phyloP scores from a whole-genome alignment of 2,888 invertebrate species.

The Thymelicus acteon region DNA sequence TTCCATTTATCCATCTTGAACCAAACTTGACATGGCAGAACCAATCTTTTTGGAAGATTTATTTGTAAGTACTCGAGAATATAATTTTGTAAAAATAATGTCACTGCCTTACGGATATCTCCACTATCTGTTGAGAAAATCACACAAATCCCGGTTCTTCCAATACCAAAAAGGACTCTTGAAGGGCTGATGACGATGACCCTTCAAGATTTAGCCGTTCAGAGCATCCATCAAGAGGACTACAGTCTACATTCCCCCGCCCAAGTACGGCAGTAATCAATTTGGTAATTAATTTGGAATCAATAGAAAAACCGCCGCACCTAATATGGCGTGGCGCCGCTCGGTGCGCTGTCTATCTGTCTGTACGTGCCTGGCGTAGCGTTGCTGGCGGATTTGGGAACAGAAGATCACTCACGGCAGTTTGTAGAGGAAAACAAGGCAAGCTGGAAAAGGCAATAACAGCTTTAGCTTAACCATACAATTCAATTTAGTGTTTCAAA shows the following conservation, averaged over 20 bases:
- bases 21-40: too few species aligned
- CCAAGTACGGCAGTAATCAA: constrained; percentile 48
- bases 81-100: too few species aligned
- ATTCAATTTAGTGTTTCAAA: too few species aligned
- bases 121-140: too few species aligned
- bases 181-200: background rate
- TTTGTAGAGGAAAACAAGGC: constrained; percentile 19
- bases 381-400: constrained; percentile 9
- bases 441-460: too few species aligned
- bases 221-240: background rate
- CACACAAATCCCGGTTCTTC: too few species aligned
- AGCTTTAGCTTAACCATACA: too few species aligned
- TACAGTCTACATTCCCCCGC: constrained; percentile 16
- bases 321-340: constrained; percentile 65
- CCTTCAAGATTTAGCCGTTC: background rate
- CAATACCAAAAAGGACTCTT: too few species aligned
- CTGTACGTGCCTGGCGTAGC: constrained; percentile 53
- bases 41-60: background rate
- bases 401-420: background rate
- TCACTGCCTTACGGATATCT: too few species aligned
- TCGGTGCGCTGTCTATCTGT: constrained; percentile 54
- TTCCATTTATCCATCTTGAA: too few species aligned
- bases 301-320: constrained; percentile 64
- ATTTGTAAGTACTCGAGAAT: too few species aligned
- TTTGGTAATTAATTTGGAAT: constrained; percentile 66